These are phyloP conservation scores for Pogonocichla stellata DNA, from an alignment of 2,113 vertebrate species.

Conservation along the genomic window DNA sequence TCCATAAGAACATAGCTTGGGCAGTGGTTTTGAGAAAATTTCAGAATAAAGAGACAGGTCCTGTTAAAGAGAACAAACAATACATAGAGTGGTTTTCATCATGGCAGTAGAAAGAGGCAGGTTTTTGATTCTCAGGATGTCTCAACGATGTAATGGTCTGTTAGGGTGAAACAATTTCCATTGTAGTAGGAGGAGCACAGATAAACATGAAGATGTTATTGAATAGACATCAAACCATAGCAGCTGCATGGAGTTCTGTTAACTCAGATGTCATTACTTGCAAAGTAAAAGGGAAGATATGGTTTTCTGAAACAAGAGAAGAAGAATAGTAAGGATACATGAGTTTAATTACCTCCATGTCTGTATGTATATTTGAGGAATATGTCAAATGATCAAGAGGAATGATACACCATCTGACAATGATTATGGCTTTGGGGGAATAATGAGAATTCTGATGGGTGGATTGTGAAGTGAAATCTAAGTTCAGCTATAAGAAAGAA, in stretches of 20 bases:
- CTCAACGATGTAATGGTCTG: background rate
- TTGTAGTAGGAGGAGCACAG: background rate
- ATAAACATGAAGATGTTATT: slow-evolving; percentile 2
- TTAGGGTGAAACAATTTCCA: background rate
- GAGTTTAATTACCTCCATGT: slow-evolving; percentile 54
- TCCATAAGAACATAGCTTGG: background rate
- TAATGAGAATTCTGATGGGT: slow-evolving; percentile 4
- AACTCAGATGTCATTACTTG: background rate
- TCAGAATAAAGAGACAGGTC: background rate
- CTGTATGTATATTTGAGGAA: slow-evolving; percentile 25
- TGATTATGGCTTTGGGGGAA: slow-evolving; percentile 19
- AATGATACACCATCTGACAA: slow-evolving; percentile 32
- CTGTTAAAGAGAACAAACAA: background rate
- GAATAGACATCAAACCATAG: background rate
- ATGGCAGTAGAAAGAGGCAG: background rate
- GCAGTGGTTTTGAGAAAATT: background rate
- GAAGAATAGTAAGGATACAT: slow-evolving; percentile 25
- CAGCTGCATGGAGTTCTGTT: background rate
- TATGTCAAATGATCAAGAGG: slow-evolving; percentile 18
- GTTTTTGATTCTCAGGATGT: background rate
- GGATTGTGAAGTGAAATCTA: slow-evolving; percentile 17
- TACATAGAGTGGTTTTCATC: background rate
- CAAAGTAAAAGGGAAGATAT: background rate
- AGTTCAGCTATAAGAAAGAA: background rate
- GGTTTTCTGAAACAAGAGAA: slow-evolving; percentile 30